Percentiles rank a stretch among this genome's conserved stretches.
phyloP scores from a whole-genome alignment of 2,113 vertebrate species.

The Rafetus swinhoei region DNA sequence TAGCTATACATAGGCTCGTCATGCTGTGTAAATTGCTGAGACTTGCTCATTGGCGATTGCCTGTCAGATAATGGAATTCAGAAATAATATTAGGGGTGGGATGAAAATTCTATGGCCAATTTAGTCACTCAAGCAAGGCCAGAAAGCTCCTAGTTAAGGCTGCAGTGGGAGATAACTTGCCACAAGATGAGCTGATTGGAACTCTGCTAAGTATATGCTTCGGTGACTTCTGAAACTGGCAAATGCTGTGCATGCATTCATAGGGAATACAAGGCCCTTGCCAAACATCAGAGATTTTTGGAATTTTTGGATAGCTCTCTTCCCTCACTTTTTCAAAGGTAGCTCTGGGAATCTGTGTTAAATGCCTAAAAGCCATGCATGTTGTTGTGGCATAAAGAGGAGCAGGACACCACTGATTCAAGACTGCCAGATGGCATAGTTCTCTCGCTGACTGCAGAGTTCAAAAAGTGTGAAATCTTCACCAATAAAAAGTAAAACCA shows the following conservation, averaged over 20 bases:
- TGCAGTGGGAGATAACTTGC: conserved; percentile 55
- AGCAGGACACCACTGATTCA: neutral
- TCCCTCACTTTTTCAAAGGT: conserved; percentile 44
- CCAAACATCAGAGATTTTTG: conserved; percentile 43
- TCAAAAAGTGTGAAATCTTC: neutral
- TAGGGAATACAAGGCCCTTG: neutral
- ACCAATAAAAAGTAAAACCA: neutral
- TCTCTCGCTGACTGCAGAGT: neutral
- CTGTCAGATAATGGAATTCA: conserved; percentile 6
- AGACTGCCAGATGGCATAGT: neutral
- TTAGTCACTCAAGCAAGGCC: conserved; percentile 47
- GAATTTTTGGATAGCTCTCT: conserved; percentile 30
- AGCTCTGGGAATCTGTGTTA: conserved; percentile 44
- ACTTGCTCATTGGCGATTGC: neutral
- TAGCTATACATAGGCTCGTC: neutral
- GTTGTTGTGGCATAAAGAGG: neutral
- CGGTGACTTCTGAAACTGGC: conserved; percentile 44
- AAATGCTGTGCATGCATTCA: neutral
- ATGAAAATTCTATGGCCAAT: conserved; percentile 15
- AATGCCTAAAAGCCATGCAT: neutral
- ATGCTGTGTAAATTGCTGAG: neutral
- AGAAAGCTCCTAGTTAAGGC: conserved; percentile 41
- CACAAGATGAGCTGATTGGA: conserved; percentile 55
- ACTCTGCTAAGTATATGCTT: conserved; percentile 48
- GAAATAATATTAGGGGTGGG: conserved; percentile 26